phyloP scores from a whole-genome alignment of 1,140 invertebrate species.

The Drosophila bocki region DNA sequence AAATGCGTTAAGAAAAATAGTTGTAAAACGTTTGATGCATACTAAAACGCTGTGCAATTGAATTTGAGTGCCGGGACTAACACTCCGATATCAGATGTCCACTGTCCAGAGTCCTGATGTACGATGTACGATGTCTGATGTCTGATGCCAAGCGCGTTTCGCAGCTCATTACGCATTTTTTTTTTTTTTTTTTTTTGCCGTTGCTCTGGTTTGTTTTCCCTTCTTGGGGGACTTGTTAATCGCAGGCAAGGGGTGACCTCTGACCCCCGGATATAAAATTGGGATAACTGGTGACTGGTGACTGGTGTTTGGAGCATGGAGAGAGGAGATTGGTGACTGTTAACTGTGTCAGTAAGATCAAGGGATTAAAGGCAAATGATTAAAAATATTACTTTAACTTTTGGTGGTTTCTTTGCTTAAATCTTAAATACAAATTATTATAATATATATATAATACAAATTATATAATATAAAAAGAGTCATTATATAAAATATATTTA shows the following conservation, averaged over 20 bases:
- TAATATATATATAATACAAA: too few relatives aligned
- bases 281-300: constrained; percentile 4
- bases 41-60: constrained; percentile 77
- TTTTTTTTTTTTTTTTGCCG: constrained; percentile 6
- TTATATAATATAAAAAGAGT: too few relatives aligned
- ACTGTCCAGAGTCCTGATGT: constrained; percentile 3
- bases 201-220: constrained; percentile 32
- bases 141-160: constrained; percentile 57
- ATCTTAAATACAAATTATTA: too few relatives aligned
- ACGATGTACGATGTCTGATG: constrained; percentile 19
- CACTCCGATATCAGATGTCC: constrained; percentile 28
- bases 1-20: constrained; percentile 84
- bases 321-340: neutral
- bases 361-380: constrained; percentile 4
- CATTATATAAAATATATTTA: too few relatives aligned
- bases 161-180: constrained; percentile 68
- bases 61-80: constrained; percentile 50
- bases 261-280: neutral
- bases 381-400: neutral
- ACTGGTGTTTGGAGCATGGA: neutral
- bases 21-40: constrained; percentile 81
- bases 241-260: constrained; percentile 20
- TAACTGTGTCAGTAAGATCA: constrained; percentile 15
- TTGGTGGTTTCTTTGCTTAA: neutral
- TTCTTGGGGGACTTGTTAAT: constrained; percentile 33